Evolutionary conservation across 2,797 vertebrate genomes (phyloP), one percentile per base, ranked within the genome.

Genomic region (Megaceryle alcyon): DNA sequence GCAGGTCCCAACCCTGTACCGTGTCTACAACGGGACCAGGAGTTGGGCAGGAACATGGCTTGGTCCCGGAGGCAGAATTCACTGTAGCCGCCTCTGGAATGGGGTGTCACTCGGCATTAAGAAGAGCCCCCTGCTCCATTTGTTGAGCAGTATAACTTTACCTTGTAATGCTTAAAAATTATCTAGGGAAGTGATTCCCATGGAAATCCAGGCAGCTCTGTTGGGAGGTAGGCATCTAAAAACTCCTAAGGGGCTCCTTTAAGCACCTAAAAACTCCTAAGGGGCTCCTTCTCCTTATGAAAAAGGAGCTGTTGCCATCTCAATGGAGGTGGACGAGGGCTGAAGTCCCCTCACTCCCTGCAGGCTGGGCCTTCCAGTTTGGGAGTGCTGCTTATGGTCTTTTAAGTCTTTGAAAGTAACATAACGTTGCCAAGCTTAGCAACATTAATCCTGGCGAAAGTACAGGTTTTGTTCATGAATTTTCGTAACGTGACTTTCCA

Each of bases 391-490:
- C 70, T 59, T 18, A 3, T 3, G 7, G 22, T 41, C 37, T 48
- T 48, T 49, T 26, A 43, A 46, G 57, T 82, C 90, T 82, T 3
- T 65, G 73, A 72, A 88, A 29, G 35, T 49, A 3, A 26, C 59
- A 1, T 17, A 39, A 12, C 79, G 96, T 91, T 56, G 43, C 54
- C 87, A 59, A n/a, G 81, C 76, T 88, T 48, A 35, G 59, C 35
- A 23, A 79, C 57, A 44, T 75, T 69, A 83, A 56, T 88, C 57
- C 81, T 71, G 66, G 60, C 53, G 35, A 44, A 17, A 86, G 41
- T 61, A 43, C 29, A 54, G 66, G 64, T 23, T 71, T 82, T 95
- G 64, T 82, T 89, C 41, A 11, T 86, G 78, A 83, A 48, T 91
- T 92, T 49, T 48, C 35, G 26, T 72, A 72, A 70, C 39, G 5